phyloP scores from a whole-genome alignment of 2,113 vertebrate species.

The Tiliqua scincoides region DNA sequence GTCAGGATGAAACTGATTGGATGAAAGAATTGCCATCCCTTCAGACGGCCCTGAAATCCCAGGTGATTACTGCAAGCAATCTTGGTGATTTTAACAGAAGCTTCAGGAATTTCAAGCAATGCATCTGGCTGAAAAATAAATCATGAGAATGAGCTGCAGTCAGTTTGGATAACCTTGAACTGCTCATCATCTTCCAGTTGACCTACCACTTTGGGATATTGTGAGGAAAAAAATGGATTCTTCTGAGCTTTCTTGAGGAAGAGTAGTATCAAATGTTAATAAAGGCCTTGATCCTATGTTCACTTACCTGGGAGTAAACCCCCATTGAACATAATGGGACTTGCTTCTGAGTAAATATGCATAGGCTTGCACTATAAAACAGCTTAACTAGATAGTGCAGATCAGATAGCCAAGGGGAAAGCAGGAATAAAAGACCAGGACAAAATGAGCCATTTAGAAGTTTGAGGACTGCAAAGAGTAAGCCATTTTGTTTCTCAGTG shows the following conservation, averaged over 20 bases:
- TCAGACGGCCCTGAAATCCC: too few species aligned
- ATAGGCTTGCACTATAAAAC: background rate
- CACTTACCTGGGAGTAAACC: background rate
- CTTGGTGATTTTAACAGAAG: too few species aligned
- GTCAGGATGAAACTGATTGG: background rate
- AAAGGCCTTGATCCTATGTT: background rate
- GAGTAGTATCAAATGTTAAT: background rate
- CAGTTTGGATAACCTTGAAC: background rate
- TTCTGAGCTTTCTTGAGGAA: background rate
- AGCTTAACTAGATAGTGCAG: background rate
- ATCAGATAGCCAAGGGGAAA: background rate
- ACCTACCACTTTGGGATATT: background rate
- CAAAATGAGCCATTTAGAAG: background rate
- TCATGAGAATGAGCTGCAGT: too few species aligned
- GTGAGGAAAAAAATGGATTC: too few species aligned
- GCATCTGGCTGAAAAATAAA: too few species aligned
- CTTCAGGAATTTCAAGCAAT: too few species aligned
- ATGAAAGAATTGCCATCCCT: too few species aligned
- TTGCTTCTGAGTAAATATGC: too few species aligned
- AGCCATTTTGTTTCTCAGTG: constrained; percentile 6
- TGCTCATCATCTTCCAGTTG: background rate
- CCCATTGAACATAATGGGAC: too few species aligned
- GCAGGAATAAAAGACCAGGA: background rate
- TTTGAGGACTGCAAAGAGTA: background rate
- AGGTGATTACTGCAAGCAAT: too few species aligned